Conservation (phyloP, 2,113 vertebrate species). For the Myiozetetes cayanensis region DNA sequence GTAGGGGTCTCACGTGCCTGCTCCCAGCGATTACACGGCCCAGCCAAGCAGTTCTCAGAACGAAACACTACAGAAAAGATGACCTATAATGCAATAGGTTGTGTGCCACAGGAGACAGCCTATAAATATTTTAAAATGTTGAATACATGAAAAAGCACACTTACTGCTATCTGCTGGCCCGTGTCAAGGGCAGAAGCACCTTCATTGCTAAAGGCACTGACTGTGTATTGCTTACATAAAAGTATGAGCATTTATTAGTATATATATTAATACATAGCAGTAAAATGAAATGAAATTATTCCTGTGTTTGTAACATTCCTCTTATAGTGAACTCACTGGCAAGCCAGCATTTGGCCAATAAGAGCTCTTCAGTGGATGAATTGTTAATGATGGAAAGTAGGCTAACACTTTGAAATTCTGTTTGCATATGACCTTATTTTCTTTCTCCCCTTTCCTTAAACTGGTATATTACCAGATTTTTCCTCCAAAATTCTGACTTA, state of each 20-base stretch:
- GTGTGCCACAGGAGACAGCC: slow-evolving; percentile 55
- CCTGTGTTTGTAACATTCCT: background rate
- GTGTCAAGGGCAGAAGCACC: slow-evolving; percentile 8
- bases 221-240: background rate
- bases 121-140: slow-evolving; percentile 70
- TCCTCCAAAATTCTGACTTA: slow-evolving; percentile 15
- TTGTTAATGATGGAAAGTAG: slow-evolving; percentile 47
- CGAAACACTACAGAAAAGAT: slow-evolving; percentile 48
- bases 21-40: slow-evolving; percentile 13
- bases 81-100: slow-evolving; percentile 60
- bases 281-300: background rate
- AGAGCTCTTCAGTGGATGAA: slow-evolving; percentile 17
- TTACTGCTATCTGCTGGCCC: slow-evolving; percentile 54
- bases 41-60: slow-evolving; percentile 14
- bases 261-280: background rate
- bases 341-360: slow-evolving; percentile 19
- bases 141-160: slow-evolving; percentile 60
- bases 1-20: background rate
- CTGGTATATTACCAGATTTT: background rate
- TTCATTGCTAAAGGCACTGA: background rate
- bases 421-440: slow-evolving; percentile 24
- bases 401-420: slow-evolving; percentile 32
- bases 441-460: background rate
- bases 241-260: too few relatives aligned
- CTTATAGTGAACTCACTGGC: background rate